Conservation (phyloP, 2,797 vertebrate species). For the Melanotaenia nigrans region DNA sequence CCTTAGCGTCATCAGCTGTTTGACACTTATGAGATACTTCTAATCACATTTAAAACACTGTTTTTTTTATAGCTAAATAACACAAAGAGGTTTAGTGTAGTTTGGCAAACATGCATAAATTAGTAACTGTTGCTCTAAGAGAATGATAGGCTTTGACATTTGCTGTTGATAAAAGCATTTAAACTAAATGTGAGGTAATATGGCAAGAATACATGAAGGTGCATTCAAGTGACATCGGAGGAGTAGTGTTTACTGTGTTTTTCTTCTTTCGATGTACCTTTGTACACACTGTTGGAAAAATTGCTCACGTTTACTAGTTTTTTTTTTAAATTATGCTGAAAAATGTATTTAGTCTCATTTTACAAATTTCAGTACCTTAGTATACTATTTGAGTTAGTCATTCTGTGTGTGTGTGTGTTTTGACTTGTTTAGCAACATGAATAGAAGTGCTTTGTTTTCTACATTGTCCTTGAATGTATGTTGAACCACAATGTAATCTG, state of each 20-base stretch:
- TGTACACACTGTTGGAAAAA: conserved; percentile 64
- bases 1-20: conserved; percentile 23
- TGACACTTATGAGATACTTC: conserved; percentile 26
- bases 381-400: conserved; percentile 50
- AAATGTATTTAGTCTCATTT: conserved; percentile 58
- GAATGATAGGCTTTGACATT: conserved; percentile 33
- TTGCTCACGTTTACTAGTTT: conserved; percentile 55
- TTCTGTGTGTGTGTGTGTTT: conserved; percentile 40
- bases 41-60: conserved; percentile 27
- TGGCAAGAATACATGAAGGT: conserved; percentile 24
- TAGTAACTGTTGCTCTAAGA: conserved; percentile 33
- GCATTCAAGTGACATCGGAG: conserved; percentile 36
- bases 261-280: conserved; percentile 54
- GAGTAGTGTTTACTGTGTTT: conserved; percentile 45
- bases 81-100: conserved; percentile 35
- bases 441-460: conserved; percentile 61
- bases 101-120: conserved; percentile 33
- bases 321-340: conserved; percentile 73
- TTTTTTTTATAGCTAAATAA: conserved; percentile 36
- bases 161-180: conserved; percentile 42
- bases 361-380: conserved; percentile 43
- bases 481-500: conserved; percentile 47
- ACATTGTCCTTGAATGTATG: conserved; percentile 57
- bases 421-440: conserved; percentile 21
- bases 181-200: conserved; percentile 50